Evolutionary conservation across 2,113 vertebrate species (phyloP), one percentile per base, ranked within the genome.

Genomic region (Apistogramma diplotaenia): DNA sequence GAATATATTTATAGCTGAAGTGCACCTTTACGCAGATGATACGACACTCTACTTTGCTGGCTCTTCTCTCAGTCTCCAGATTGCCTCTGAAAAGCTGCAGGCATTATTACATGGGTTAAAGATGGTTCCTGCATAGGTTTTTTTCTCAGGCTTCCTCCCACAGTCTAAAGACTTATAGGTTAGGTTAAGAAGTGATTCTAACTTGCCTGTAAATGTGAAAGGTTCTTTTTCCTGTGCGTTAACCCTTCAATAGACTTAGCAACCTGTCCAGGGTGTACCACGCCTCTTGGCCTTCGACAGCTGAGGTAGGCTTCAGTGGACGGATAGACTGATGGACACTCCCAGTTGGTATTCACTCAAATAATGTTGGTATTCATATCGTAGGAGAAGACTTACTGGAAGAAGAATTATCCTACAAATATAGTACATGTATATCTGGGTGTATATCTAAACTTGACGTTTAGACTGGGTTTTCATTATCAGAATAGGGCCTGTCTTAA

Each of bases 381-480:
- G 1, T 46, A 65, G 61, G 37, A 65, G 37, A 46, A 65, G 61
- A 65, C 61, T 43, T 65, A 3, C 13, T 65, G 21, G 16, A 65
- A 40, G 43, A 65, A 43, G 4, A 21, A 13, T 43, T 8, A 65
- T 65, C 60, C 35, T 43, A 2, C 60, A 65, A 43, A 65, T 43
- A 43, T 3, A 37, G 9, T 37, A 11, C 60, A 62, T 1, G 1
- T 0, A n/a, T 25, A 37, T 65, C 61, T 40, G 9, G 37, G 25
- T 43, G 35, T n/a, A n/a, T n/a, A n/a, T n/a, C n/a, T n/a, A 46
- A 46, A 46, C 4, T 46, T 46, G 13, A 46, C 15, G 43, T 4
- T 18, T 18, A 25, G 13, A 65, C 21, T 62, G 59, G 59, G 16
- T 6, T 18, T 43, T 65, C 43, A 65, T 65, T 43, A 43, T 65